Evolutionary conservation across 2,888 invertebrate species (phyloP).

Genomic region (Mallateleia sp.): DNA sequence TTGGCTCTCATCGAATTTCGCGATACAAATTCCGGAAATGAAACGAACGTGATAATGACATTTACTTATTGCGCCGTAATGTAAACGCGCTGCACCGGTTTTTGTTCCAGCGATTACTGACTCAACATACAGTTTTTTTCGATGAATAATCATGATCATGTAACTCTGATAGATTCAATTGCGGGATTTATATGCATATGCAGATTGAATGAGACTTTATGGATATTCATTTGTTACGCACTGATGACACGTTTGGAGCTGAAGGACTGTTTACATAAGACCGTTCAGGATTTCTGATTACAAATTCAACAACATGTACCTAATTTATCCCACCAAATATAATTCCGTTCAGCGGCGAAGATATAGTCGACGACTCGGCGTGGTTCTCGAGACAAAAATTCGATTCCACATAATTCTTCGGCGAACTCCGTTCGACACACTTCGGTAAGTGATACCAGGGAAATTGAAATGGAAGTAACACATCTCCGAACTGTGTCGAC

Average conservation of each 20-base stretch:
- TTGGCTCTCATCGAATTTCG: conserved; percentile 39
- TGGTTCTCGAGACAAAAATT: background rate
- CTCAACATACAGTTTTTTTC: conserved; percentile 15
- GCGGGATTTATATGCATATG: conserved; percentile 61
- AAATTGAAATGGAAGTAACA: conserved; percentile 16
- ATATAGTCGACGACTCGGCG: background rate
- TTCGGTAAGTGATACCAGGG: background rate
- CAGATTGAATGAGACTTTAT: conserved; percentile 61
- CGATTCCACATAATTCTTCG: background rate
- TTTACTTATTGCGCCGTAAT: conserved; percentile 22
- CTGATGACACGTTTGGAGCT: conserved; percentile 54
- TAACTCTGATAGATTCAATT: conserved; percentile 52
- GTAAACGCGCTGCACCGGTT: background rate
- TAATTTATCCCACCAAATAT: conserved; percentile 6
- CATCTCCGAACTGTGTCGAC: background rate
- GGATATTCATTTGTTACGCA: conserved; percentile 63
- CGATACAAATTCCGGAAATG: conserved; percentile 39
- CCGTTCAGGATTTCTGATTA: conserved; percentile 23
- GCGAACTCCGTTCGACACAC: background rate
- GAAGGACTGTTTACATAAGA: conserved; percentile 43
- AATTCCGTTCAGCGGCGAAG: background rate
- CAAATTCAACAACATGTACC: conserved; percentile 26
- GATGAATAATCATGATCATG: conserved; percentile 37
- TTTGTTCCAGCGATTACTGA: conserved; percentile 22
- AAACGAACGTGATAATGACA: conserved; percentile 41